Evolutionary conservation across 2,113 vertebrate species (phyloP).

Genomic region (Prietella phreatophila): DNA sequence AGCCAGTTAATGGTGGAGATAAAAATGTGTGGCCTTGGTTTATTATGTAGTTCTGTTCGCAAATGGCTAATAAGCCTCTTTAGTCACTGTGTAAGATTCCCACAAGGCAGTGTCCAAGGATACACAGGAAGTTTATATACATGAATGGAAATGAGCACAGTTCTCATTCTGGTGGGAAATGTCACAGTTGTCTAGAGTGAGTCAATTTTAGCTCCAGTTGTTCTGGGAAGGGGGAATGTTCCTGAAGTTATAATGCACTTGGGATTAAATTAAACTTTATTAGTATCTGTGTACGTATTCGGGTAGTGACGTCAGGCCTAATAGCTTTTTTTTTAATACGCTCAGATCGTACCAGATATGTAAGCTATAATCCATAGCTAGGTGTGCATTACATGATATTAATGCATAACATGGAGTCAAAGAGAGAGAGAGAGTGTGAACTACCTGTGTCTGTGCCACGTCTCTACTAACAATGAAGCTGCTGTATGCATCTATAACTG

Average conservation of each 20-base stretch:
- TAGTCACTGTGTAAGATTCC: slow-evolving; percentile 54
- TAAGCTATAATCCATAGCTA: no score
- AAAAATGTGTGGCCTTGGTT: slow-evolving; percentile 63
- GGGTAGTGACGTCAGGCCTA: background rate
- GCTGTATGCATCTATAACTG: no score
- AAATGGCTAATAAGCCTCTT: slow-evolving; percentile 60
- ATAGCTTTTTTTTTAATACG: no score
- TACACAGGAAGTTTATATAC: slow-evolving; percentile 12
- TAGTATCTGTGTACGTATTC: background rate
- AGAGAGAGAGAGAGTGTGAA: no score
- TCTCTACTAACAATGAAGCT: no score
- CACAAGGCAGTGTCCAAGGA: slow-evolving; percentile 17
- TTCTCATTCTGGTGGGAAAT: background rate
- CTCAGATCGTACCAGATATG: no score
- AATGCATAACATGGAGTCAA: no score
- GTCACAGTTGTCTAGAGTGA: background rate
- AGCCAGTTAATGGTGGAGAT: slow-evolving; percentile 54
- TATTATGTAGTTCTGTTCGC: slow-evolving; percentile 35
- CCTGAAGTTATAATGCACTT: background rate
- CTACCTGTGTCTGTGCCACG: no score
- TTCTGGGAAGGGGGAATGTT: background rate
- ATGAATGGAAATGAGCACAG: background rate
- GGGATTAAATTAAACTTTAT: background rate
- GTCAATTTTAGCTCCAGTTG: background rate
- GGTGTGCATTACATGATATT: no score